Evolutionary conservation across 2,113 vertebrate species (phyloP), one percentile per base, ranked within the genome.

Genomic region (Triplophysa siluroides): DNA sequence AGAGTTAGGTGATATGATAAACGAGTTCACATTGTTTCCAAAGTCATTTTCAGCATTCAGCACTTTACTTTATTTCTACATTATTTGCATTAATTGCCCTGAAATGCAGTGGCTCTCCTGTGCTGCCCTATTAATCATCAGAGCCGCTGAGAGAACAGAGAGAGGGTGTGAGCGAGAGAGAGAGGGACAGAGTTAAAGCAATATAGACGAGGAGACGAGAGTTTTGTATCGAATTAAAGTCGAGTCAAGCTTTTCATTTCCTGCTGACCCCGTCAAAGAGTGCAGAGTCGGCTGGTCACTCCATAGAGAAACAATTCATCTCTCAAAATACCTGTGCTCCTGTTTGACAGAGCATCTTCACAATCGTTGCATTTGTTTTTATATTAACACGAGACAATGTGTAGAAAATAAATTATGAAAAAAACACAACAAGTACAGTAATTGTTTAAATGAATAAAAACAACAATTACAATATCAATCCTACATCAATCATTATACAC

Each of bases 121-220:
- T 78, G 43, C 66, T 68, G 68, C 16, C 66, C 87, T 88, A 90
- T 92, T 85, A 90, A 92, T 93, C 92, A 91, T 80, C 81, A 77
- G 79, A 80, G 66, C 78, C 63, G 11, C 23, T 75, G 58, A 64
- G 68, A 73, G 78, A 50, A 24, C 47, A 78, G 23, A 62, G 65
- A 60, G 41, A 29, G 7, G 8, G 12, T 54, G 33, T 18, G 50
- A 19, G 14, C 0, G 2, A 54, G 47, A 52, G 65, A 68, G 18
- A 38, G 41, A 13, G 29, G 29, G 41, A 69, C 21, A 29, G 43
- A 24, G 45, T 26, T 6, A 26, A 21, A 70, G 66, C 52, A 45
- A 61, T 58, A 60, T 45, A 70, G 65, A 26, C 65, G 16, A 52
- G 9, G 58, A 64, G 41, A 63, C 4, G 21, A 66, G 21, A 76